phyloP scores from a whole-genome alignment of 2,797 vertebrate genomes.

The Poeciliopsis presidionis region DNA sequence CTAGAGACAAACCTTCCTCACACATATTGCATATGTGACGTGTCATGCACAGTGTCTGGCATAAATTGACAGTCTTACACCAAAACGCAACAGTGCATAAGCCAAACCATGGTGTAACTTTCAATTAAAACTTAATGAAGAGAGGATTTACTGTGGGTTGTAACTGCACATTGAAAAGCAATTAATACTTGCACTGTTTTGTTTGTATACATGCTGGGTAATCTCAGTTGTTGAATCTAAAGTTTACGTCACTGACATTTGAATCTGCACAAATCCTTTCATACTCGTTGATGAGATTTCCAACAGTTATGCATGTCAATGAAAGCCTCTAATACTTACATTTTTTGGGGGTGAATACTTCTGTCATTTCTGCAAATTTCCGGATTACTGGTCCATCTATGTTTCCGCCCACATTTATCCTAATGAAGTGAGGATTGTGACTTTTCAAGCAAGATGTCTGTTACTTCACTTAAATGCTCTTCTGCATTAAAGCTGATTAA shows the following conservation, averaged over 20 bases:
- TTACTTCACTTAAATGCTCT: neutral
- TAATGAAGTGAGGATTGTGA: neutral
- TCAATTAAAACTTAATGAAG: neutral
- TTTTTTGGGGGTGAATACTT: neutral
- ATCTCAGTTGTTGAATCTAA: neutral
- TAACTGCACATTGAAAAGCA: neutral
- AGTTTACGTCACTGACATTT: neutral
- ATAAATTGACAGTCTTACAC: neutral
- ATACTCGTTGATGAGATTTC: neutral
- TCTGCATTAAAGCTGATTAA: neutral
- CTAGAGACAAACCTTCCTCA: slow-evolving; percentile 1
- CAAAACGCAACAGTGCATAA: neutral
- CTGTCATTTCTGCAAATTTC: neutral
- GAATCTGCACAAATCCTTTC: neutral
- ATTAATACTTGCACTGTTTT: neutral
- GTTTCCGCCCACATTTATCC: neutral
- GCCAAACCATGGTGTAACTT: neutral
- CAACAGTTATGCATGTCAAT: neutral
- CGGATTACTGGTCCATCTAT: neutral
- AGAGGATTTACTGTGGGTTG: neutral
- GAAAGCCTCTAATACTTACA: neutral
- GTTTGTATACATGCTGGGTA: neutral
- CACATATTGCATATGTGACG: neutral
- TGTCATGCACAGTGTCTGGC: neutral
- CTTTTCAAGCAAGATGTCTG: neutral